A percentile compares a stretch with the other conserved stretches of the same genome.
phyloP scores from a whole-genome alignment of 1,140 invertebrate species.

The Brachionus rubens region DNA sequence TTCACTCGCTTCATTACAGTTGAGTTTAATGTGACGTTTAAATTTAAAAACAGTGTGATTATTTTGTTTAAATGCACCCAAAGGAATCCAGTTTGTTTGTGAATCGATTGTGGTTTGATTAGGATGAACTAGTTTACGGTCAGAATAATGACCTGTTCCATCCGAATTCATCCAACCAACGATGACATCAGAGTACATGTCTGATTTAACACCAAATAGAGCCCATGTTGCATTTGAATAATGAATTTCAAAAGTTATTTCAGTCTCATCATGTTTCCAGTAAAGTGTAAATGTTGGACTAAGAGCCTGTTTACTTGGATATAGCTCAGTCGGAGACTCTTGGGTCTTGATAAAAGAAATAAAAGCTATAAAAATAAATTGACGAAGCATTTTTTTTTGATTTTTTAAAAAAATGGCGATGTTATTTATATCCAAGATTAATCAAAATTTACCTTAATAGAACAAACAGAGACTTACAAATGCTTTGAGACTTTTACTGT shows the following conservation, averaged over 20 bases:
- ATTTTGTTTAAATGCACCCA: constrained; percentile 14
- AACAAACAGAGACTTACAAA: too few relatives aligned
- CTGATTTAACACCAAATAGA: not conserved
- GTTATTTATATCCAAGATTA: too few relatives aligned
- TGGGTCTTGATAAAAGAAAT: too few relatives aligned
- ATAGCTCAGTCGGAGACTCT: constrained; percentile 11
- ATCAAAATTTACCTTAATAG: too few relatives aligned
- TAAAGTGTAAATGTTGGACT: not conserved
- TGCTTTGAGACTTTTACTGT: too few relatives aligned
- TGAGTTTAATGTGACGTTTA: constrained; percentile 8
- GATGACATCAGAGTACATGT: not conserved
- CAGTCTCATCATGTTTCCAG: constrained; percentile 7
- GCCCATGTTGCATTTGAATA: constrained; percentile 5
- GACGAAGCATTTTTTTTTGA: too few relatives aligned
- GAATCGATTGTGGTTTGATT: not conserved
- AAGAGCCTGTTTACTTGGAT: not conserved
- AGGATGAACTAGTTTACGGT: constrained; percentile 4
- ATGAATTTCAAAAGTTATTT: constrained; percentile 42
- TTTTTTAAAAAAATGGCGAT: too few relatives aligned
- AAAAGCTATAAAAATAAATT: too few relatives aligned
- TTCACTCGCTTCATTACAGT: not conserved
- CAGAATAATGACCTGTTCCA: constrained; percentile 34
- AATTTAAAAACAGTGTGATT: constrained; percentile 7
- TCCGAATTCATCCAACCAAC: not conserved
- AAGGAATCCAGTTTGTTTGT: constrained; percentile 11